Evolutionary conservation across 2,888 invertebrate species (phyloP).

Genomic region (Unio pictorum): DNA sequence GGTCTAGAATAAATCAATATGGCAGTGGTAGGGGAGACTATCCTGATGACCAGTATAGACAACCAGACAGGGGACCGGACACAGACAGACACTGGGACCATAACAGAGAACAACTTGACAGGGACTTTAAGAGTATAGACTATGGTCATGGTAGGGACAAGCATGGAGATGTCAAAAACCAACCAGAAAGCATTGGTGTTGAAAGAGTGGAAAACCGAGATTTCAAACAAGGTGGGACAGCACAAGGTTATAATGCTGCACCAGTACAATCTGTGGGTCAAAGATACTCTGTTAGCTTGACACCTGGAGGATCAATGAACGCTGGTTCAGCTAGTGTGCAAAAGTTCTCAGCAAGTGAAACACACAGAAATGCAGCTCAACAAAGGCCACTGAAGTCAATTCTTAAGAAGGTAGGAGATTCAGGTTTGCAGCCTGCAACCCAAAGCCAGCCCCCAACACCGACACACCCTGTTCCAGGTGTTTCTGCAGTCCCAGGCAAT

Average conservation of each 20-base stretch:
- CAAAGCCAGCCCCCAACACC: constrained; percentile 4
- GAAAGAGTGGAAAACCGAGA: constrained; percentile 23
- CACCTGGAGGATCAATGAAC: too few species aligned
- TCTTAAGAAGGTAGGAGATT: constrained; percentile 39
- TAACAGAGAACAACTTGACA: constrained; percentile 10
- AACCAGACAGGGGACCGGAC: constrained; percentile 3
- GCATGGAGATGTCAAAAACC: constrained; percentile 16
- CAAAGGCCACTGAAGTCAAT: constrained; percentile 51
- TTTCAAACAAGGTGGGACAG: constrained; percentile 21
- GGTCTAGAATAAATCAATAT: constrained; percentile 2
- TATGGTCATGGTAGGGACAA: constrained; percentile 1
- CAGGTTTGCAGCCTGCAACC: constrained; percentile 3
- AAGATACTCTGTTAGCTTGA: too few species aligned
- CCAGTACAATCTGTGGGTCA: not conserved
- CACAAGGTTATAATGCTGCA: constrained; percentile 3
- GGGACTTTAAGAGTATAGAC: constrained; percentile 5
- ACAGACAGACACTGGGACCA: constrained; percentile 7
- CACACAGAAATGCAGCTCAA: constrained; percentile 4
- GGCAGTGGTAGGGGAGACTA: constrained; percentile 16
- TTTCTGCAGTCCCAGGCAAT: constrained; percentile 1
- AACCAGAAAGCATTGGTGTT: constrained; percentile 6
- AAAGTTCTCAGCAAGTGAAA: too few species aligned
- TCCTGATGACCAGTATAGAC: constrained; percentile 9
- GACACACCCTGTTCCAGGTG: constrained; percentile 8
- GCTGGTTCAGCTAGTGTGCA: too few species aligned